Percentiles rank a stretch among this genome's conserved stretches.
These are phyloP conservation scores for Stegana nigrithorax DNA, from an alignment of 2,888 invertebrate genomes.

Conservation along the genomic window DNA sequence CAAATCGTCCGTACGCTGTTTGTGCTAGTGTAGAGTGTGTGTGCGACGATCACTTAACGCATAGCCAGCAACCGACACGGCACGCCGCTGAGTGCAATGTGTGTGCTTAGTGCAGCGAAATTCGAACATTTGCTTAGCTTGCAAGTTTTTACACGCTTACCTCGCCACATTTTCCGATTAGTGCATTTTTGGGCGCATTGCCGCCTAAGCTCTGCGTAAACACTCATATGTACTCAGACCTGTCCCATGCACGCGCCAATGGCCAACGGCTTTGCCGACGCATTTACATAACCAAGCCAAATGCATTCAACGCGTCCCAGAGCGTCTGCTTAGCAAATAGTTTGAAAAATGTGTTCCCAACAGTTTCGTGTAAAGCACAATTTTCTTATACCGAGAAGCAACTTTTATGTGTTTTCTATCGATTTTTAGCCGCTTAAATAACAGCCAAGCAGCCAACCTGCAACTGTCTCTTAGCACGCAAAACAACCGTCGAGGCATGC, in stretches of 20 bases:
- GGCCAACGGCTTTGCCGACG: not conserved
- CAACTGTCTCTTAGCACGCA: not conserved
- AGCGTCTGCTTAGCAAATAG: not conserved
- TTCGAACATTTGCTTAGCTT: too few species aligned
- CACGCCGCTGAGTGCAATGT: too few species aligned
- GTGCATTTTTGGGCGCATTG: not conserved
- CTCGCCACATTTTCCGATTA: not conserved
- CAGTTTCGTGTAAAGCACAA: too few species aligned
- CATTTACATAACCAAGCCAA: constrained; percentile 3
- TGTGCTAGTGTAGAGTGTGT: not conserved
- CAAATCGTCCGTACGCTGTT: not conserved
- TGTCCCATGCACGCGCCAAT: too few species aligned
- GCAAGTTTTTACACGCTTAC: not conserved
- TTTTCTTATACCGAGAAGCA: too few species aligned
- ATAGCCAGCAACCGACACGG: too few species aligned
- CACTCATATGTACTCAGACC: too few species aligned
- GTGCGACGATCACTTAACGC: not conserved
- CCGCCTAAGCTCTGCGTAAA: too few species aligned
- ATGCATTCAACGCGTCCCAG: not conserved
- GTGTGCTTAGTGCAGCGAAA: not conserved
- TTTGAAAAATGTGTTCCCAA: too few species aligned
- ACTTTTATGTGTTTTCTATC: not conserved
- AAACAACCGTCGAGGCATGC: not conserved
- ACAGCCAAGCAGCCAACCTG: not conserved
- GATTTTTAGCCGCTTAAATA: constrained; percentile 11